Conservation (phyloP, 1,140 invertebrate genomes). For the Danaus melanippus region DNA sequence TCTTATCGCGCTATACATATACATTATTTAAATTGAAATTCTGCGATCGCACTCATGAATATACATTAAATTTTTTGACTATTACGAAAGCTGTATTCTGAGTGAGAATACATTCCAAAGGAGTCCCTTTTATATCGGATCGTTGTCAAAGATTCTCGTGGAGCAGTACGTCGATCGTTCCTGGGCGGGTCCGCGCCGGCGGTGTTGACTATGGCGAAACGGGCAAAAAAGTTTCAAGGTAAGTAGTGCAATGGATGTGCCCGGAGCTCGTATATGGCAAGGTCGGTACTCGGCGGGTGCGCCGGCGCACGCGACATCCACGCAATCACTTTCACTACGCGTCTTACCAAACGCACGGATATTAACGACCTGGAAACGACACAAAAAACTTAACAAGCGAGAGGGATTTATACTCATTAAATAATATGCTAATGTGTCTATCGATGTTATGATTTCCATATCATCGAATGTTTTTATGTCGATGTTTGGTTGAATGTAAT, state of each 20-base stretch:
- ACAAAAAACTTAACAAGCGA: not conserved
- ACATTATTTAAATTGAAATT: slow-evolving; percentile 4
- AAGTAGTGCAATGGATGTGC: slow-evolving; percentile 40
- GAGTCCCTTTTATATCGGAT: too few species aligned
- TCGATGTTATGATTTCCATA: not conserved
- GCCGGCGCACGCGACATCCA: slow-evolving; percentile 54
- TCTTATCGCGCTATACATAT: slow-evolving; percentile 3
- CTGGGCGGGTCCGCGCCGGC: slow-evolving; percentile 7
- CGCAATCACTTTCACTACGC: slow-evolving; percentile 66
- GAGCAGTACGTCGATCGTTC: not conserved
- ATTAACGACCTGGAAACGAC: slow-evolving; percentile 33
- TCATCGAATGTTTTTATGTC: too few species aligned
- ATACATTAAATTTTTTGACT: too few species aligned
- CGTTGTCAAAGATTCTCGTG: slow-evolving; percentile 2
- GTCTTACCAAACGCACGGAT: slow-evolving; percentile 63
- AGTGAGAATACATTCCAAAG: too few species aligned
- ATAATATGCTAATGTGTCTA: not conserved
- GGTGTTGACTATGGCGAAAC: slow-evolving; percentile 32
- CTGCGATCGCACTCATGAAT: not conserved
- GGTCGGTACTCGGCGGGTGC: slow-evolving; percentile 50
- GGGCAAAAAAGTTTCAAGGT: slow-evolving; percentile 47
- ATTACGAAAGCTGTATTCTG: too few species aligned
- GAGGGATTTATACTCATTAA: not conserved
- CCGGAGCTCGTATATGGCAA: slow-evolving; percentile 53
- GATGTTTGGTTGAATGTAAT: too few species aligned